Percentiles rank a stretch among this genome's conserved stretches.
These are phyloP conservation scores for Hydropsyche betteni DNA, from an alignment of 2,888 invertebrate species.

Conservation along the genomic window DNA sequence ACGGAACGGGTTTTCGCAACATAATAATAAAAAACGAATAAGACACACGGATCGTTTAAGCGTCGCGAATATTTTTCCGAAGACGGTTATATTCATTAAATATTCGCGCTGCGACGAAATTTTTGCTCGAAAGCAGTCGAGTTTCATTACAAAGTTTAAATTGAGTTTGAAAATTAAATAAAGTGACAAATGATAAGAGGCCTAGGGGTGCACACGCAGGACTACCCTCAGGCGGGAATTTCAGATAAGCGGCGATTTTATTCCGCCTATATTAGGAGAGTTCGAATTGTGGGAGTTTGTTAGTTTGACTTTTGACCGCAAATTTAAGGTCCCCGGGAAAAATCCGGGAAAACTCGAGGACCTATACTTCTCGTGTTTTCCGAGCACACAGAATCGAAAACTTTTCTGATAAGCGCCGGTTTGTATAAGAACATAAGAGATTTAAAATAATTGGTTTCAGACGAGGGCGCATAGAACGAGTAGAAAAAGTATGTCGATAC, in stretches of 20 bases:
- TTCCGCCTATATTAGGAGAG: neutral
- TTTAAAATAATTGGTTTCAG: too few species aligned
- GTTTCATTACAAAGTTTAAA: constrained; percentile 24
- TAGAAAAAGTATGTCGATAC: too few species aligned
- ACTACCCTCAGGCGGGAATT: constrained; percentile 2
- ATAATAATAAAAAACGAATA: too few species aligned
- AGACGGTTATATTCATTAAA: neutral
- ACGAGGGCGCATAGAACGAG: too few species aligned
- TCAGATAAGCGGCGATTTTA: neutral
- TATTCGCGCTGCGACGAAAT: neutral
- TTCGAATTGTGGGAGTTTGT: neutral
- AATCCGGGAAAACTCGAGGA: too few species aligned
- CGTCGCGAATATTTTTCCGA: neutral
- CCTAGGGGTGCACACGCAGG: neutral
- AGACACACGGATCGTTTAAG: too few species aligned
- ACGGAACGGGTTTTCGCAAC: too few species aligned
- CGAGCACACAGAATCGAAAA: too few species aligned
- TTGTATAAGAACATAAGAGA: too few species aligned
- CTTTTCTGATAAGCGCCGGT: too few species aligned
- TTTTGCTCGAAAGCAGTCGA: neutral
- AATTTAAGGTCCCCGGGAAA: neutral
- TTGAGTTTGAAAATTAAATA: constrained; percentile 20
- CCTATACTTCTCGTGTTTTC: too few species aligned
- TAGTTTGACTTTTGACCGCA: constrained; percentile 16
- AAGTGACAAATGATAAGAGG: constrained; percentile 19